Conservation (phyloP, 1,140 invertebrate species). For the Papilio machaon region DNA sequence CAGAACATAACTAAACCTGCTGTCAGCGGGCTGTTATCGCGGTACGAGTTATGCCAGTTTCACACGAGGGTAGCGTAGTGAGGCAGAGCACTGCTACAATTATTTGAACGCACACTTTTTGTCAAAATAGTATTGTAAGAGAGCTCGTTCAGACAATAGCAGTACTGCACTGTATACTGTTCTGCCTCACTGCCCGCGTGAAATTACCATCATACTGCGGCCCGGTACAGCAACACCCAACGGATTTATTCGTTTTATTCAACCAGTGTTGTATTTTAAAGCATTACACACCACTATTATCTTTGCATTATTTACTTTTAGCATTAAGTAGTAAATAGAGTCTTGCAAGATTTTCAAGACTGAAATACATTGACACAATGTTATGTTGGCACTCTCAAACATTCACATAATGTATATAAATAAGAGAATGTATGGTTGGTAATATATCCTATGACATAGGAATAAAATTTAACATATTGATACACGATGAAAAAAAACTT, state of each 20-base stretch:
- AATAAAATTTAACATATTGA: too few species aligned
- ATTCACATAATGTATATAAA: too few species aligned
- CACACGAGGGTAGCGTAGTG: neutral
- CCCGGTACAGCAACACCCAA: neutral
- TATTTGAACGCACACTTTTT: neutral
- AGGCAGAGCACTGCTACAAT: neutral
- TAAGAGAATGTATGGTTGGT: too few species aligned
- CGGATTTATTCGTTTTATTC: slow-evolving; percentile 4
- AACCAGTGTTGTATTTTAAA: neutral
- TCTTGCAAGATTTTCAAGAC: too few species aligned
- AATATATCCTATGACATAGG: too few species aligned
- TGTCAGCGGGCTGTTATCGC: slow-evolving; percentile 18
- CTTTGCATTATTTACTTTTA: neutral
- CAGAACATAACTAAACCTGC: slow-evolving; percentile 19
- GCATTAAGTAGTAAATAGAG: neutral
- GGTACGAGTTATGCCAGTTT: neutral
- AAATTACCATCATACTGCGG: neutral
- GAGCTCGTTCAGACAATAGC: neutral
- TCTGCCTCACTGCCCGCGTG: neutral
- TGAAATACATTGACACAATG: too few species aligned
- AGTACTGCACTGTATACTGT: neutral
- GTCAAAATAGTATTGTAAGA: too few species aligned
- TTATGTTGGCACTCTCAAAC: too few species aligned
- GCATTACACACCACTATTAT: neutral
- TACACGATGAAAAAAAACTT: too few species aligned